These are phyloP conservation scores for Hemiscyllium ocellatum DNA, from an alignment of 2,113 vertebrate species.

Conservation along the genomic window DNA sequence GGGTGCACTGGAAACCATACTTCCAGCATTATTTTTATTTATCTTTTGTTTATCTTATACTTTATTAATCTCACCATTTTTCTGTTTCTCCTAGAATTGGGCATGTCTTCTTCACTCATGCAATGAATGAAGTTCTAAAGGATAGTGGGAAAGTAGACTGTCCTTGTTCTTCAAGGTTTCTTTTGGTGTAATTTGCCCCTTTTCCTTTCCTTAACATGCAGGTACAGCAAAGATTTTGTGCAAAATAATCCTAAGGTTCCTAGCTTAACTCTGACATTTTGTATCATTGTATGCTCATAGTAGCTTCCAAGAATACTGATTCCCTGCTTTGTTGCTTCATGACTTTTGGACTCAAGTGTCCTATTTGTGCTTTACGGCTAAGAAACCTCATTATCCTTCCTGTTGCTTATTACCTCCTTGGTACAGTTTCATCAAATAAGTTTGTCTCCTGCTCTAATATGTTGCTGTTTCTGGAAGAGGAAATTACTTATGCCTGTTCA, in stretches of 20 bases:
- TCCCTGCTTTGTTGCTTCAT: background rate
- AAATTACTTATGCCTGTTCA: conserved; percentile 15
- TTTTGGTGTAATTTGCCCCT: background rate
- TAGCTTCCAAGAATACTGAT: background rate
- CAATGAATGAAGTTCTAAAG: background rate
- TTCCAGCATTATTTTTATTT: background rate
- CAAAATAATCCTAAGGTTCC: background rate
- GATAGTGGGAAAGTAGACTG: background rate
- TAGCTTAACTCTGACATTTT: background rate
- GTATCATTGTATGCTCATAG: background rate
- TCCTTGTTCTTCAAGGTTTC: background rate
- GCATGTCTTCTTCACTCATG: background rate
- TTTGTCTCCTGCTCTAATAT: background rate
- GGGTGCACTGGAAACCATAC: background rate
- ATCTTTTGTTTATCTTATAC: too few relatives aligned
- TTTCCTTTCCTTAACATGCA: background rate
- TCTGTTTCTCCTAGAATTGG: too few relatives aligned
- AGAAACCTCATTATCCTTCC: background rate
- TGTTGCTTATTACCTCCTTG: background rate
- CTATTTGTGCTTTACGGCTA: background rate
- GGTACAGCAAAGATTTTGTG: background rate
- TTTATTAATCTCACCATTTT: background rate
- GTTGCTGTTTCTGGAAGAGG: background rate
- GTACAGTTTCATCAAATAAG: conserved; percentile 6
- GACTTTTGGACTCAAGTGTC: background rate